Base-by-base conservation (phyloP, 2,888 invertebrate genomes). In the Netelia inedita region DNA sequence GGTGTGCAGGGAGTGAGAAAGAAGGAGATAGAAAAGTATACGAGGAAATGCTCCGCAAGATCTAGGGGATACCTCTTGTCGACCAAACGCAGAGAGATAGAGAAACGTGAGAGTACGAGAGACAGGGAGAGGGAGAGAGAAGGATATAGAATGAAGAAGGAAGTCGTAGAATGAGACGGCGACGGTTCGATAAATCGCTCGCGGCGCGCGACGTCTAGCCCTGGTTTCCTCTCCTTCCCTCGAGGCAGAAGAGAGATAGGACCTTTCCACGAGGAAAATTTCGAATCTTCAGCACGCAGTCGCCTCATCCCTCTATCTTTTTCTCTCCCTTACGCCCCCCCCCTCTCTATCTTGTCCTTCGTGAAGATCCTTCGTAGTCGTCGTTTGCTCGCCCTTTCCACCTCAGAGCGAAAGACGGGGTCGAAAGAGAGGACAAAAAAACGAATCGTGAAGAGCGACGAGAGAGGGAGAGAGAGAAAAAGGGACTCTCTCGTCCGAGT, bases 131-230 rank as follows among this genome's bases (percentile, higher is more conserved):
- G 11, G 53, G 65, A 43, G 41, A 16, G 41, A 55, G 72, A 50
- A 43, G 19, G 59, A 65, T 16, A 46, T 55, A 61, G 66, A 66
- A 50, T 41, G 53, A 35, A 28, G 46, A 65, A 43, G 41, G 28
- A 28, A 43, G 65, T 61, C 46, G 65, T 71, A 65, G 65, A 61
- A 72, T 50, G 63, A 71, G 63, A 23, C 61, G 19, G 23, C 57
- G 66, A 57, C 57, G 66, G 79, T 80, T 80, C 79, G 79, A 80
- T 80, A 80, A 80, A 80, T 80, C 79, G 79, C 79, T 80, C 66
- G 73, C 73, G 79, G 79, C 79, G 79, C 79, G 79, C 79, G 73
- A 80, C 79, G 79, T 80, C 79, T 80, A 73, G 79, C 66, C 73
- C 79, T 65, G 57, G 61, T 61, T 28, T 28, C 23, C 28, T 61